Conservation (phyloP, 2,113 vertebrate species). For the Mesocricetus auratus region DNA sequence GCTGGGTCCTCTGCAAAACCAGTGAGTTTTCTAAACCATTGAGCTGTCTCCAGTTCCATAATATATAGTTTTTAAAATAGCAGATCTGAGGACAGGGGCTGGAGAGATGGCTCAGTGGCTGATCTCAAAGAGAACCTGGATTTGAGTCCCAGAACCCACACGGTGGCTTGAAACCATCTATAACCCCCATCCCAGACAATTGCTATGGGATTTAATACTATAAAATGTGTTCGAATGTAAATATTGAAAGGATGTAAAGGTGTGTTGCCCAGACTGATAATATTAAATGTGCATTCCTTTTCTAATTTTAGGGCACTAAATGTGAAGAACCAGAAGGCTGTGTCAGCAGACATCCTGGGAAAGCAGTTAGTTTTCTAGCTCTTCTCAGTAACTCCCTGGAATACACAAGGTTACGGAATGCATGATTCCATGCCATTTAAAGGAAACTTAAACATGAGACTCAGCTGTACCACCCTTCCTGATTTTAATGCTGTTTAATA, state of each 20-base stretch:
- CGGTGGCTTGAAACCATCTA: neutral
- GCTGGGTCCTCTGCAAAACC: neutral
- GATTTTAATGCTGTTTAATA: conserved; percentile 58
- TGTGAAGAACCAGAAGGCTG: conserved; percentile 84
- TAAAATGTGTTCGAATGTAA: neutral
- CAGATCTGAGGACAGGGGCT: neutral
- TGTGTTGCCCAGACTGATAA: neutral
- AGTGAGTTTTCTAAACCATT: neutral
- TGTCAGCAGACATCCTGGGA: conserved; percentile 63
- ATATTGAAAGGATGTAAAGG: neutral
- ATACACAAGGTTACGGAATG: neutral
- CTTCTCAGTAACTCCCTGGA: neutral
- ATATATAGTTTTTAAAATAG: neutral
- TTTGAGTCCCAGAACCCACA: neutral
- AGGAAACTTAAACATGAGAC: conserved; percentile 36
- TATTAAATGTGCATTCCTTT: conserved; percentile 68
- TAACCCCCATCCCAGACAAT: neutral
- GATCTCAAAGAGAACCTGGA: neutral
- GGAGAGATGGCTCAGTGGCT: neutral
- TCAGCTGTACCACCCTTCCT: neutral
- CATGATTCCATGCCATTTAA: conserved; percentile 9
- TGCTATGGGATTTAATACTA: conserved; percentile 8
- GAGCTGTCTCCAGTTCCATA: neutral
- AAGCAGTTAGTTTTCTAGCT: conserved; percentile 23
- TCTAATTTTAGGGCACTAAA: conserved; percentile 86